Evolutionary conservation across 2,113 vertebrate species (phyloP).

Genomic region (Aleadryas rufinucha): DNA sequence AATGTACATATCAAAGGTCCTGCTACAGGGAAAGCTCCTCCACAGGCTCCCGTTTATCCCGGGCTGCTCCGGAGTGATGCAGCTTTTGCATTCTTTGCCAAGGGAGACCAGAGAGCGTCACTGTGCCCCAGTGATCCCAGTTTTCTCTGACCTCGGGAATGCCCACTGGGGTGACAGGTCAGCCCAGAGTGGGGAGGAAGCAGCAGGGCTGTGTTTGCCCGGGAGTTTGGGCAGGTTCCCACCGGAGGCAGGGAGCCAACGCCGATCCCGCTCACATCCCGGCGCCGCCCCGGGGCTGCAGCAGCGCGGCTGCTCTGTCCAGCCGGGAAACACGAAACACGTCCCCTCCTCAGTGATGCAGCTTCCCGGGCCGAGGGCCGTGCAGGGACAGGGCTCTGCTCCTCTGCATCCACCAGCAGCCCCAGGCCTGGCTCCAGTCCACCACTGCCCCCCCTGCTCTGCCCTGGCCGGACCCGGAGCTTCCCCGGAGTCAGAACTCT

Average conservation of each 20-base stretch:
- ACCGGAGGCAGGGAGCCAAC: accelerated
- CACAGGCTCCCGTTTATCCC: accelerated
- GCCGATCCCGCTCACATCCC: accelerated
- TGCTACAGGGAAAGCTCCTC: accelerated
- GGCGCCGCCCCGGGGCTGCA: not conserved
- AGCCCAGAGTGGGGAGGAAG: not conserved
- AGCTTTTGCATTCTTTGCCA: not conserved
- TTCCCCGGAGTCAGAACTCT: accelerated
- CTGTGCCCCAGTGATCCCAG: accelerated
- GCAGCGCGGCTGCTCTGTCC: not conserved
- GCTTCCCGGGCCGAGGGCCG: accelerated
- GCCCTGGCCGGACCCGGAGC: not conserved
- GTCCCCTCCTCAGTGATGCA: accelerated
- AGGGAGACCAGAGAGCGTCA: not conserved
- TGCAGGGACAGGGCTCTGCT: not conserved
- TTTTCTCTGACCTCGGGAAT: not conserved
- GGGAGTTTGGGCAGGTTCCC: not conserved
- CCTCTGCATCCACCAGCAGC: not conserved
- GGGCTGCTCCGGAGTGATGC: accelerated
- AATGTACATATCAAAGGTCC: accelerated
- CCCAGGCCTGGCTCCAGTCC: not conserved
- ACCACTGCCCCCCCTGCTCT: not conserved
- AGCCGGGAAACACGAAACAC: accelerated
- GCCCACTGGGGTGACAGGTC: accelerated
- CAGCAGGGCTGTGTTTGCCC: not conserved